Evolutionary conservation across 2,113 vertebrate species (phyloP).

Genomic region (Toxostoma redivivum): DNA sequence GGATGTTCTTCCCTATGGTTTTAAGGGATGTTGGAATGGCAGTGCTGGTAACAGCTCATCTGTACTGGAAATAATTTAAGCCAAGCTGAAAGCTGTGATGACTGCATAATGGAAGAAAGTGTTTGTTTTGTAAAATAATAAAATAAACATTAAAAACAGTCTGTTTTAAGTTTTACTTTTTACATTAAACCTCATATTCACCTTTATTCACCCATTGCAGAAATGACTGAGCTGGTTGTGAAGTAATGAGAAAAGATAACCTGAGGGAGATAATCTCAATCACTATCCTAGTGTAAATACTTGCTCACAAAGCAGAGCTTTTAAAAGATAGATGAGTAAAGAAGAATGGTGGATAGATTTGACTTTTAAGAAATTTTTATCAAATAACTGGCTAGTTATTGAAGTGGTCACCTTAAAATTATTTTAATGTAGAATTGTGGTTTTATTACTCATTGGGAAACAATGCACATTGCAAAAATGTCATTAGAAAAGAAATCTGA

Average conservation of each 20-base stretch:
- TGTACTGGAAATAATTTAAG: not conserved
- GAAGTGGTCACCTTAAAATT: not conserved
- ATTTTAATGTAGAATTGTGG: not conserved
- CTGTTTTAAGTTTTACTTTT: not conserved
- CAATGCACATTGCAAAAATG: not conserved
- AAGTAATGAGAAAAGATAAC: not conserved
- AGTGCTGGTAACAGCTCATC: not conserved
- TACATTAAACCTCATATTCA: not conserved
- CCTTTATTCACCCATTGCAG: not conserved
- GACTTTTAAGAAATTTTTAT: not conserved
- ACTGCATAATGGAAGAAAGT: not conserved
- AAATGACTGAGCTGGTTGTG: not conserved
- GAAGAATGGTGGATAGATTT: not conserved
- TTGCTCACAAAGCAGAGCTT: not conserved
- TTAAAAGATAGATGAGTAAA: not conserved
- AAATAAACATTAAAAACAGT: not conserved
- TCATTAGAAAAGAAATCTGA: not conserved
- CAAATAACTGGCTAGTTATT: not conserved
- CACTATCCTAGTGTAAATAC: not conserved
- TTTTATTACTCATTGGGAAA: not conserved
- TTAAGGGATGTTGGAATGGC: not conserved
- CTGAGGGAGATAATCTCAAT: not conserved
- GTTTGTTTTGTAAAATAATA: not conserved
- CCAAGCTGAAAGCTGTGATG: not conserved
- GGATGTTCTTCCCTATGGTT: not conserved